These are phyloP conservation scores for Brenthis ino DNA, from an alignment of 2,888 invertebrate genomes.

Conservation along the genomic window DNA sequence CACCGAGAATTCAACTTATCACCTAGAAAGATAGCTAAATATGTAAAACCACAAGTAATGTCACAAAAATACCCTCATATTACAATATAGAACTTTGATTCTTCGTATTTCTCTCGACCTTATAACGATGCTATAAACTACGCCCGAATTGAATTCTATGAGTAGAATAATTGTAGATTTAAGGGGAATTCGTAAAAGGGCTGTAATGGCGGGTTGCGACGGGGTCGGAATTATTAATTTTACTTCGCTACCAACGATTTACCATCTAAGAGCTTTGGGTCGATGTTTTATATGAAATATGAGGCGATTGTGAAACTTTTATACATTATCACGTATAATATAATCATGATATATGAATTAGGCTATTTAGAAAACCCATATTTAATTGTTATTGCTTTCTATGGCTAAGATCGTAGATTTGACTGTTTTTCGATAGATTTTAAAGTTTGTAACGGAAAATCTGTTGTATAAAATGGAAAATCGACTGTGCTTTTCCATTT, in stretches of 20 bases:
- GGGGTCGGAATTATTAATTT: conserved; percentile 43
- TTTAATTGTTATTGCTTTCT: no score
- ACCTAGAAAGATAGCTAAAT: no score
- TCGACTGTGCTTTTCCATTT: no score
- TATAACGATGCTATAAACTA: conserved; percentile 17
- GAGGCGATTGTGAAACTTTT: conserved; percentile 21
- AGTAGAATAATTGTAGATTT: conserved; percentile 39
- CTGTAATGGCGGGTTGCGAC: conserved; percentile 39
- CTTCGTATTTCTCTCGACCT: not conserved
- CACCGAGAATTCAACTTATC: no score
- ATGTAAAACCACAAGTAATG: no score
- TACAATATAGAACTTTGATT: conserved; percentile 6
- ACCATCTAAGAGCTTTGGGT: conserved; percentile 36
- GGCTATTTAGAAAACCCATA: no score
- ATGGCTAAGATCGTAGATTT: no score
- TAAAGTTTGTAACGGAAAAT: no score
- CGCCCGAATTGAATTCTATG: conserved; percentile 34
- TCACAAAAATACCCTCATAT: not conserved
- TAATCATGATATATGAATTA: conserved; percentile 7
- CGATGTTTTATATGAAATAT: conserved; percentile 32
- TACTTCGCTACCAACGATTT: conserved; percentile 39
- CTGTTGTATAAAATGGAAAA: no score
- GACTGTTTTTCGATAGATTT: no score
- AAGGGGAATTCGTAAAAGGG: conserved; percentile 40
- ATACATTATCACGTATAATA: conserved; percentile 17